Percentiles rank a stretch among this genome's conserved stretches.
phyloP scores from a whole-genome alignment of 1,140 invertebrate species.

The Neodiprion virginianus region DNA sequence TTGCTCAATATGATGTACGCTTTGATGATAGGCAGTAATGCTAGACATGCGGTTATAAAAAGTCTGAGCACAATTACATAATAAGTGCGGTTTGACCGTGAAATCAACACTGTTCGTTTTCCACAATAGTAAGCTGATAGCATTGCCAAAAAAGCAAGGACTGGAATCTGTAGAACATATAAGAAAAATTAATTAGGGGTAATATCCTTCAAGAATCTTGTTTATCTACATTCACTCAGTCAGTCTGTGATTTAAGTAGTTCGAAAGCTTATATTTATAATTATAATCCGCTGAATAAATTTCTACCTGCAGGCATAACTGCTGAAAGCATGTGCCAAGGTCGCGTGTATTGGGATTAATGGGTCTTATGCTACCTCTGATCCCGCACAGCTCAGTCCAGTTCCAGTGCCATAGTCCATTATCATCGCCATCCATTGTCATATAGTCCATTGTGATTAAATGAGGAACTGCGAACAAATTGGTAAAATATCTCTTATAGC shows the following conservation, averaged over 20 bases:
- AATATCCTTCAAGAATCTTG: slow-evolving; percentile 6
- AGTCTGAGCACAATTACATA: slow-evolving; percentile 69
- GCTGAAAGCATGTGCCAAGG: slow-evolving; percentile 82
- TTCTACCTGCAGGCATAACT: slow-evolving; percentile 75
- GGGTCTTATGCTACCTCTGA: slow-evolving; percentile 65
- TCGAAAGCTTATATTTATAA: neutral
- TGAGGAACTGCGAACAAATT: no score
- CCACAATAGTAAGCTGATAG: slow-evolving; percentile 80
- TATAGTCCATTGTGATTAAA: slow-evolving; percentile 26
- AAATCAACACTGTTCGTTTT: slow-evolving; percentile 64
- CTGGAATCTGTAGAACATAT: slow-evolving; percentile 66
- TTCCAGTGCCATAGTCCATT: slow-evolving; percentile 63
- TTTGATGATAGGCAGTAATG: slow-evolving; percentile 70
- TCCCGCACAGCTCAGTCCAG: slow-evolving; percentile 78
- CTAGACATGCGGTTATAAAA: slow-evolving; percentile 66
- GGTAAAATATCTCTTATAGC: no score
- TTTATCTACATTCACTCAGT: slow-evolving; percentile 12
- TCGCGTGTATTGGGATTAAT: slow-evolving; percentile 73
- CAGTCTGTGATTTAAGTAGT: neutral
- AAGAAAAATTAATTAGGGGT: slow-evolving; percentile 16
- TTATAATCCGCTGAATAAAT: slow-evolving; percentile 51
- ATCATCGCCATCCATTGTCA: slow-evolving; percentile 20
- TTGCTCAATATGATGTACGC: slow-evolving; percentile 67
- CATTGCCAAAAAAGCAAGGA: slow-evolving; percentile 73
- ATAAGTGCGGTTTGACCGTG: slow-evolving; percentile 66